Base-by-base conservation (phyloP, 2,797 vertebrate species). In the Labeo calbasu region DNA sequence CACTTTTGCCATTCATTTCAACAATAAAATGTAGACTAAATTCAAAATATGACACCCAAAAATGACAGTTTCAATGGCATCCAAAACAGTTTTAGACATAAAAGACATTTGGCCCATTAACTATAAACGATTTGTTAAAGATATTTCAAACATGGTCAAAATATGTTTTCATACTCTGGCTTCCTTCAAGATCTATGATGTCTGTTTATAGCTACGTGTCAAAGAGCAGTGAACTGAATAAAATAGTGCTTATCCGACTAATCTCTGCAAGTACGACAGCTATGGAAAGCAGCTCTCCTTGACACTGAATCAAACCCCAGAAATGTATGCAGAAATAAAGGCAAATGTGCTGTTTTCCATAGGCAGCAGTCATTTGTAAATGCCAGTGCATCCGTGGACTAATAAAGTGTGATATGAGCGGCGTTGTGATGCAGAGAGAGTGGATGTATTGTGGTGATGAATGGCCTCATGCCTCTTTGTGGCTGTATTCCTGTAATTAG, bases 311-410 rank as follows among this genome's bases (percentile, higher is more conserved):
- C 66, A 71, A 71, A 59, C 53, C 17, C 43, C 72, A 32, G 43
- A 81, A 72, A 72, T 72, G 23, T 81, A 61, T 81, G 55, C 68
- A 50, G 68, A 2, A 15, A 57, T 70, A 2, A 46, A 72, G 23
- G 23, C 51, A 71, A 81, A 71, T 59, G 57, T 50, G 69, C 25
- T 28, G 43, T 72, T 71, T 50, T 79, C 61, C 65, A 25, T 68
- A 43, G 50, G 50, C 65, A 69, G 65, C 50, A 69, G 69, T 81
- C 68, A 50, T 72, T 81, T 81, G 79, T 81, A 72, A 72, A 61
- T 81, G 79, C 43, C 79, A 71, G 51, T 25, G n/a, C 68, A 25
- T 32, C 53, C 6, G 25, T 61, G 76, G 75, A 23, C 76, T 40
- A 63, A 83, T 61, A n/a, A 66, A n/a, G 4, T 17, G 25, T 72